These are phyloP conservation scores for Pachyuromys duprasi DNA, from an alignment of 2,797 vertebrate genomes.

Conservation along the genomic window DNA sequence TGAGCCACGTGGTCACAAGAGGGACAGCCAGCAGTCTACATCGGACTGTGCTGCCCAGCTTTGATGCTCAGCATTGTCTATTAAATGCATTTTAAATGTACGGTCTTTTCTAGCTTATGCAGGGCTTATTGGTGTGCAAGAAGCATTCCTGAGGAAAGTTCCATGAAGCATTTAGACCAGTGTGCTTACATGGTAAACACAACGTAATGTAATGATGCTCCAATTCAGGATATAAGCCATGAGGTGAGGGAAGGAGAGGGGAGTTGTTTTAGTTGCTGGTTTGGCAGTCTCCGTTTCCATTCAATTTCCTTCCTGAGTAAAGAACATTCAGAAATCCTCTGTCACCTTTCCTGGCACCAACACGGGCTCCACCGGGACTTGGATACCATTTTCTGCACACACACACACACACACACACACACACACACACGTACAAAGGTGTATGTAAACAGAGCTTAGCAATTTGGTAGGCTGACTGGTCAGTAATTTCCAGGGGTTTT, in stretches of 20 bases:
- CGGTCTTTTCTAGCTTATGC: not conserved
- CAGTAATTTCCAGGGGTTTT: not conserved
- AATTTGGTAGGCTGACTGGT: not conserved
- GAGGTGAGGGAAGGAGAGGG: no score
- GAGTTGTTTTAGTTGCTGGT: not conserved
- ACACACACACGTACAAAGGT: not conserved
- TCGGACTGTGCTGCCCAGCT: not conserved
- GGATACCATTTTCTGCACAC: not conserved
- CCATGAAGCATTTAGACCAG: not conserved
- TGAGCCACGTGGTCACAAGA: not conserved
- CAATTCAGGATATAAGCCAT: not conserved
- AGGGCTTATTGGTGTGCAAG: not conserved
- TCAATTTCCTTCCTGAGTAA: not conserved
- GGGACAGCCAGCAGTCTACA: not conserved
- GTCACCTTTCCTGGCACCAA: not conserved
- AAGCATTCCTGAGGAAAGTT: no score
- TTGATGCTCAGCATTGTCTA: not conserved
- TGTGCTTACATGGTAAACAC: not conserved
- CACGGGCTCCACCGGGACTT: not conserved
- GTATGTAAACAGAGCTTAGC: not conserved
- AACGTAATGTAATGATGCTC: not conserved
- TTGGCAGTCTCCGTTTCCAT: not conserved
- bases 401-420: not conserved
- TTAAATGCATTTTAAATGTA: not conserved
- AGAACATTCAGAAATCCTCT: not conserved